phyloP scores from a whole-genome alignment of 2,888 invertebrate genomes.

The Drosophila merina region DNA sequence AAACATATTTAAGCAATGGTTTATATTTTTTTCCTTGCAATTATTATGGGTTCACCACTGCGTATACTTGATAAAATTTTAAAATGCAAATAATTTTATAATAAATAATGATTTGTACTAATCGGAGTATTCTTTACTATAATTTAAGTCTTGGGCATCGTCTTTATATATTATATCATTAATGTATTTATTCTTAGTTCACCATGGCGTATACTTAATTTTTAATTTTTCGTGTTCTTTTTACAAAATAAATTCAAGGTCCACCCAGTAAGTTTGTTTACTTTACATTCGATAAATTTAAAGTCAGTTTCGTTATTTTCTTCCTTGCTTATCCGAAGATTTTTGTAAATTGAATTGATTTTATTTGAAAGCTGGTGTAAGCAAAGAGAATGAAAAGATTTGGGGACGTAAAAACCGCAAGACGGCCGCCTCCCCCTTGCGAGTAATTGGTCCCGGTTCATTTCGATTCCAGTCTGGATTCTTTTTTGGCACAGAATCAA shows the following conservation, averaged over 20 bases:
- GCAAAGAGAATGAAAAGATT: conserved; percentile 12
- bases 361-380: conserved; percentile 21
- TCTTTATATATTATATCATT: no score
- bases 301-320: conserved; percentile 19
- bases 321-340: conserved; percentile 13
- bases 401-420: conserved; percentile 26
- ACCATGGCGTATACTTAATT: neutral
- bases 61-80: no score
- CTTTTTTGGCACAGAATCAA: conserved; percentile 52
- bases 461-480: conserved; percentile 41
- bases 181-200: no score
- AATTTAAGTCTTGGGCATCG: no score
- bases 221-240: neutral
- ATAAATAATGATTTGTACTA: no score
- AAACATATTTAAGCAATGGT: neutral
- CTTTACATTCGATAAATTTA: neutral
- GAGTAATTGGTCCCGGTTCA: conserved; percentile 49
- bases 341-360: conserved; percentile 38
- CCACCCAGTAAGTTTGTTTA: neutral
- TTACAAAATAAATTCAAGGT: neutral
- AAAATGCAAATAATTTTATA: no score
- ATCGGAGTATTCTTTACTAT: no score
- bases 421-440: conserved; percentile 24
- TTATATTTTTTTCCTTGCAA: neutral
- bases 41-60: neutral